Base-by-base conservation (phyloP, 2,797 vertebrate genomes). In the Xiphorhynchus erythropygius region DNA sequence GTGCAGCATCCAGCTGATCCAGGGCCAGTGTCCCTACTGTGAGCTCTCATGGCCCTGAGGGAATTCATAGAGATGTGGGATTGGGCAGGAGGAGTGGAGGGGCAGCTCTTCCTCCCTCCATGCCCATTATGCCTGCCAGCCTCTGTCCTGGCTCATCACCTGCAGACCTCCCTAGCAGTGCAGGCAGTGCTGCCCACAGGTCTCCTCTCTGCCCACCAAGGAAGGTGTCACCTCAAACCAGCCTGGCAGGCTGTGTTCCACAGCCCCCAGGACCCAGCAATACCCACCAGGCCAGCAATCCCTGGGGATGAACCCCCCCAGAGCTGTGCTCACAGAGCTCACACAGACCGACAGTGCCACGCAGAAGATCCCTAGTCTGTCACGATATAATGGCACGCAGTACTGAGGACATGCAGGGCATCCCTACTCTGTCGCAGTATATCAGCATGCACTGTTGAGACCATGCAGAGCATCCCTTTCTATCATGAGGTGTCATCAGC, bases 311-410 rank as follows among this genome's bases (percentile, higher is more conserved):
- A 78, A 10, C 22, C 35, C 27, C 37, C 9, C 49, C 60, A 0
- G 41, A 68, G 52, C 62, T 1, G 1, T 12, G 37, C n/a, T 65
- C 80, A 9, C 2, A 0, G 46, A 49, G 33, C 46, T 85, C 60
- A 4, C 3, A 0, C 67, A 52, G 28, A 39, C 28, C 2, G 0
- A 12, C 3, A 0, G 41, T 53, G 42, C 65, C 87, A 18, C 1
- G 1, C 44, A 22, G 46, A 46, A 41, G 33, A 13, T 13, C 70
- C 78, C 87, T 44, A 64, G 5, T n/a, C 64, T 67, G 39, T 63
- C 25, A 1, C 23, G 4, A 37, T 6, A 42, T 4, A 21, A 23
- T 5, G 11, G 27, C 2, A 2, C 7, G 4, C 14, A 5, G 25
- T 0, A 4, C 10, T 11, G 60, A 53, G 71, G 35, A 32, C 50